Evolutionary conservation across 2,797 vertebrate genomes (phyloP).

Genomic region (Ibycter americanus): DNA sequence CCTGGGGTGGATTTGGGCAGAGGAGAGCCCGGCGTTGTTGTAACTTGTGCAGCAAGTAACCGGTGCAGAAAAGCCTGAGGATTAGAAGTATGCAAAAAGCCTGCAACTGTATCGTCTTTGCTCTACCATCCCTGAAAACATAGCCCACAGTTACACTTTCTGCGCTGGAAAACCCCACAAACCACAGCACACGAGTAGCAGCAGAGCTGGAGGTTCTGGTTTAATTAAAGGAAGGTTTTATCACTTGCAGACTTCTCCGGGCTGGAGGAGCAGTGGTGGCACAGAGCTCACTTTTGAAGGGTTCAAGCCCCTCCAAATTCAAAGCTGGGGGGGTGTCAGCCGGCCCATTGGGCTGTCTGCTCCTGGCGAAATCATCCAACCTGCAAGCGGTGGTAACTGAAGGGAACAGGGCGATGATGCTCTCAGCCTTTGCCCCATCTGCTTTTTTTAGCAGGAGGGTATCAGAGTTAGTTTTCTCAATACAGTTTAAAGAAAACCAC

Average conservation of each 20-base stretch:
- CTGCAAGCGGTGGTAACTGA: not conserved
- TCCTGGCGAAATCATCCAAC: not conserved
- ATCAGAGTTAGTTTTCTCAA: not conserved
- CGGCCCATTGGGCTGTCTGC: not conserved
- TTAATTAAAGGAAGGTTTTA: not conserved
- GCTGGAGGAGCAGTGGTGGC: not conserved
- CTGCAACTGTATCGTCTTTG: not conserved
- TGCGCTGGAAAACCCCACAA: constrained; percentile 48
- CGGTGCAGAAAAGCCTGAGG: not conserved
- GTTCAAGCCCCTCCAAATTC: not conserved
- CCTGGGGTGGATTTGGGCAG: not conserved
- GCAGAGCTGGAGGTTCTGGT: not conserved
- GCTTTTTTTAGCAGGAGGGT: not conserved
- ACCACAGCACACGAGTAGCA: constrained; percentile 7
- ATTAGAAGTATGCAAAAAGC: constrained; percentile 11
- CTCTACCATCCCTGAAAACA: constrained; percentile 14
- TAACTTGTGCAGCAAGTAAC: not conserved
- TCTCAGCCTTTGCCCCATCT: not conserved
- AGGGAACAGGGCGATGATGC: not conserved
- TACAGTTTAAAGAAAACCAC: not conserved
- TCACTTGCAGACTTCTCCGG: not conserved
- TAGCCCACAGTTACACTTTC: constrained; percentile 24
- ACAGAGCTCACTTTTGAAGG: not conserved
- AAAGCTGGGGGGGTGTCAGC: constrained; percentile 2
- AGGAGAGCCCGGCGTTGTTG: not conserved